Base-by-base conservation (phyloP, 2,888 invertebrate species). In the Neoaliturus tenellus region DNA sequence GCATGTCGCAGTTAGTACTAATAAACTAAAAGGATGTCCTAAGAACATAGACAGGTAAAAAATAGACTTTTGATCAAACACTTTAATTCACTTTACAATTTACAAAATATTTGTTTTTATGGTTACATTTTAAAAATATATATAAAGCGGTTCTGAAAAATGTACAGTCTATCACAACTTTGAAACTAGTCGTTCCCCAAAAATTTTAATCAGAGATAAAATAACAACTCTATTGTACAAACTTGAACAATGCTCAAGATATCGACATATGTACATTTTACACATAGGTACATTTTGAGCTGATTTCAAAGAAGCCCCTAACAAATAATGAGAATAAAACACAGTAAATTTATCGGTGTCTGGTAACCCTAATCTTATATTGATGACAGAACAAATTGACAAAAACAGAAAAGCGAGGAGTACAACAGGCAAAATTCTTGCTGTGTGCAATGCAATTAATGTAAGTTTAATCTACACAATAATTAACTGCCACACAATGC, bases 201-300 rank as follows among this genome's bases (percentile, higher is more conserved):
- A 6, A 23, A 69, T 39, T 35, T 35, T 39, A 1, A 3, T 33
- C 31, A 33, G 31, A 67, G 67, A 55, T 55, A 20, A 67, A 12
- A 12, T 25, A 58, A 23, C 28, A 33, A 33, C 28, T 33, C 1
- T 20, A 35, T 69, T 39, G 5, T 69, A 69, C 39, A 69, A 25
- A 69, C 8, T 69, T n/a, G n/a, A n/a, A 69, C 0, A 69, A 69
- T n/a, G 23, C 39, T 20, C 69, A 69, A 33, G 8, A 39, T 69
- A 69, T 69, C 20, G 23, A 69, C 69, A 69, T 35, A 69, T 35
- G 33, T 69, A 69, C 69, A 69, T 69, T 69, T n/a, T 69, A 69
- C 39, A 69, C 69, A 69, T 69, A 69, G 35, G 14, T 69, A 69
- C 69, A 69, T 39, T 14, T 39, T 69, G 69, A 69, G 69, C 69